Conservation (phyloP, 2,113 vertebrate species). For the Caracal caracal region DNA sequence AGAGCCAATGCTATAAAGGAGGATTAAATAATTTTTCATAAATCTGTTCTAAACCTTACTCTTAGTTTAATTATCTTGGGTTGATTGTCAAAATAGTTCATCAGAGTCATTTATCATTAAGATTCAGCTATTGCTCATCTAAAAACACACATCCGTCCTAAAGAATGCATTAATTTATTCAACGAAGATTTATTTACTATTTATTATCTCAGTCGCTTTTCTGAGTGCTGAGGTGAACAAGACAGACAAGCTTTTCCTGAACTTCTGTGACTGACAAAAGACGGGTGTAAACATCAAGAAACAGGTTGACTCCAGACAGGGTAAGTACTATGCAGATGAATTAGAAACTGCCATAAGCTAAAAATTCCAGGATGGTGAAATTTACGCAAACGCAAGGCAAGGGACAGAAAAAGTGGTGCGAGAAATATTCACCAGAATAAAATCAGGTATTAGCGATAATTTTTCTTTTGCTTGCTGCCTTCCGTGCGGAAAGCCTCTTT, state of each 20-base stretch:
- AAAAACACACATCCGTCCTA: neutral
- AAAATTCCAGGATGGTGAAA: neutral
- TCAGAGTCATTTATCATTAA: neutral
- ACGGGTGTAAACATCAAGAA: neutral
- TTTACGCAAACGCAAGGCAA: neutral
- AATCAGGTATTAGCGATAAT: neutral
- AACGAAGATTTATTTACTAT: neutral
- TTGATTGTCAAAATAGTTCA: neutral
- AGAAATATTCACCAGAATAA: neutral
- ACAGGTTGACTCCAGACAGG: neutral
- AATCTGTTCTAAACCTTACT: neutral
- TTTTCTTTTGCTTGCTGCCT: neutral
- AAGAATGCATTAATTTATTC: neutral
- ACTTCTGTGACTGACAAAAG: neutral
- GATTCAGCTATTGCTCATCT: neutral
- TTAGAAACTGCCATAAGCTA: neutral
- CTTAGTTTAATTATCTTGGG: neutral
- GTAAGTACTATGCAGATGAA: neutral
- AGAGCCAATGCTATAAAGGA: neutral
- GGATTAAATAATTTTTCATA: neutral
- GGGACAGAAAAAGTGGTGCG: neutral
- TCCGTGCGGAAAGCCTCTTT: neutral
- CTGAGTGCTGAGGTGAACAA: neutral
- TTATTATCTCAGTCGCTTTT: neutral
- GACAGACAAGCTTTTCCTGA: neutral